Percentiles rank a stretch among this genome's conserved stretches.
Conservation (phyloP, 1,140 invertebrate genomes). For the Dinothrombium tinctorium region DNA sequence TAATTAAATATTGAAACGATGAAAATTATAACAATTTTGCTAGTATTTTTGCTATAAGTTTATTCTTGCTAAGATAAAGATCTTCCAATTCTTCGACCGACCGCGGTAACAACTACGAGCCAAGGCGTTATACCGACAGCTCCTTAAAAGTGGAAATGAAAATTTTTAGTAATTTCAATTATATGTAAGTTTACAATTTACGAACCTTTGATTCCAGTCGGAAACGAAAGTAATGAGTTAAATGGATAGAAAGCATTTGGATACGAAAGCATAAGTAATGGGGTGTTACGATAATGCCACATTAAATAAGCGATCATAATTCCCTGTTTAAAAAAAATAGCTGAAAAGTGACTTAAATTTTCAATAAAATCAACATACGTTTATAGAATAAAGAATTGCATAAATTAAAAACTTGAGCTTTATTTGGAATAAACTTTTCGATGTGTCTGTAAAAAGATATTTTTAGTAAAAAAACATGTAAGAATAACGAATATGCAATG, state of each 20-base stretch:
- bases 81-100: too few species aligned
- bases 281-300: not conserved
- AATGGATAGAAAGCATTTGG: not conserved
- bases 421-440: not conserved
- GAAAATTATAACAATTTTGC: too few species aligned
- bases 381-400: not conserved
- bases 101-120: not conserved
- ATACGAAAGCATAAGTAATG: not conserved
- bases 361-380: not conserved
- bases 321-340: not conserved
- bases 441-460: not conserved
- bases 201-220: not conserved
- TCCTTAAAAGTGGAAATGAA: too few species aligned
- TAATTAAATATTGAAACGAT: too few species aligned
- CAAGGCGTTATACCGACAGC: not conserved
- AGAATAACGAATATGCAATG: not conserved
- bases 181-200: too few species aligned
- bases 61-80: too few species aligned
- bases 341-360: not conserved
- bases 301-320: not conserved
- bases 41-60: too few species aligned
- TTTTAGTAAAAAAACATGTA: not conserved
- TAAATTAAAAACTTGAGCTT: not conserved
- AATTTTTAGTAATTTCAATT: too few species aligned
- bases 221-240: not conserved